These are phyloP conservation scores for Oncorhynchus keta DNA, from an alignment of 2,113 vertebrate genomes.

Conservation along the genomic window DNA sequence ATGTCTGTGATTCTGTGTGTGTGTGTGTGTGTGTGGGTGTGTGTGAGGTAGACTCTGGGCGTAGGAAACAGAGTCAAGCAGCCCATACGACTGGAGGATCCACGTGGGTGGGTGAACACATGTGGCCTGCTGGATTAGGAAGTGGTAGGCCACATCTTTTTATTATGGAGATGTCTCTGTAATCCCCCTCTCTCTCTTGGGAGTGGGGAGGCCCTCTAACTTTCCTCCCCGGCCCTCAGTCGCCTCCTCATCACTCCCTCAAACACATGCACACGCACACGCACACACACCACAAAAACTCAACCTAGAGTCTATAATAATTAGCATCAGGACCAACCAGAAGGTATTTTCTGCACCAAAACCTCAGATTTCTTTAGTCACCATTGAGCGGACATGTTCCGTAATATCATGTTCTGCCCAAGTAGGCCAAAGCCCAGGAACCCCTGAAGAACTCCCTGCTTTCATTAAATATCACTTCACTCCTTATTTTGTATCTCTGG, in stretches of 20 bases:
- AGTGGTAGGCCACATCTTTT: slow-evolving; percentile 87
- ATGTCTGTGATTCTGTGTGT: too few relatives aligned
- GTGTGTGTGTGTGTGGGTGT: background rate
- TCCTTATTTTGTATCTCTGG: slow-evolving; percentile 16
- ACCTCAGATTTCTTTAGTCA: slow-evolving; percentile 19
- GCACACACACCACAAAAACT: background rate
- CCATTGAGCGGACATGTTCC: slow-evolving; percentile 10
- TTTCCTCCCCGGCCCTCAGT: background rate
- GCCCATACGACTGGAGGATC: slow-evolving; percentile 37
- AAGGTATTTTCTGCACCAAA: slow-evolving; percentile 35
- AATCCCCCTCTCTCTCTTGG: slow-evolving; percentile 63
- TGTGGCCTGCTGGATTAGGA: slow-evolving; percentile 77
- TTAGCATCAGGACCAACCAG: slow-evolving; percentile 1
- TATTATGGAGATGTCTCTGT: slow-evolving; percentile 80
- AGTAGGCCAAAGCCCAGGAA: slow-evolving; percentile 4
- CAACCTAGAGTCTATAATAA: too few relatives aligned
- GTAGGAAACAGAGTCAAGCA: slow-evolving; percentile 21
- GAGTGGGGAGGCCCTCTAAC: slow-evolving; percentile 52
- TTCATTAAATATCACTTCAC: slow-evolving; percentile 25
- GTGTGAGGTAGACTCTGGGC: slow-evolving; percentile 1
- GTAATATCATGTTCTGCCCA: slow-evolving; percentile 24
- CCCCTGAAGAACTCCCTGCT: background rate
- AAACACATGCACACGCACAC: background rate
- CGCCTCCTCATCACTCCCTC: background rate
- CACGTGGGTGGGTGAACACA: slow-evolving; percentile 84